Conservation (phyloP, 2,888 invertebrate genomes). For the Dicyrtoma fusca region DNA sequence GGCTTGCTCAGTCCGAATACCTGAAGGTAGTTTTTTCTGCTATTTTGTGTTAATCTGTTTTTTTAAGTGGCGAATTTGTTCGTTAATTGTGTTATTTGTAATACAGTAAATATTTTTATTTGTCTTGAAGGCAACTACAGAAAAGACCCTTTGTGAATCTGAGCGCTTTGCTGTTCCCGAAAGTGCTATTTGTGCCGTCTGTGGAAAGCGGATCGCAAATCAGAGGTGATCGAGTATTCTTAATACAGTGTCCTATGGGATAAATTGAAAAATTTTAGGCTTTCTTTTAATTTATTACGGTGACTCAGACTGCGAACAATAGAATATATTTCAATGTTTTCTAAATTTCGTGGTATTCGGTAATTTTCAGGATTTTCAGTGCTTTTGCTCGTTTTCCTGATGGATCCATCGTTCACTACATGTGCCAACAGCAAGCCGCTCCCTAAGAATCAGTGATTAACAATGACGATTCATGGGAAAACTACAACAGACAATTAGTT, state of each 20-base stretch:
- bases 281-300: too few species aligned
- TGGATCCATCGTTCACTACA: constrained; percentile 90
- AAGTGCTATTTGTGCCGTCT: constrained; percentile 84
- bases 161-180: constrained; percentile 83
- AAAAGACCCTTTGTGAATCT: constrained; percentile 78
- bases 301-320: too few species aligned
- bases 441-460: not conserved
- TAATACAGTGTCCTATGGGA: constrained; percentile 13
- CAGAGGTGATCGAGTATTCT: constrained; percentile 72
- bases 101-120: constrained; percentile 5
- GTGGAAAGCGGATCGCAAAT: constrained; percentile 90
- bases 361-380: constrained; percentile 63
- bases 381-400: constrained; percentile 91
- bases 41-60: constrained; percentile 16
- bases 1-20: constrained; percentile 82
- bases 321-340: too few species aligned
- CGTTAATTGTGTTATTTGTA: too few species aligned
- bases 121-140: constrained; percentile 69
- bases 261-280: too few species aligned
- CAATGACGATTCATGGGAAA: constrained; percentile 43
- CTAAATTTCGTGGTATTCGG: constrained; percentile 14
- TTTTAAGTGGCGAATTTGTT: too few species aligned
- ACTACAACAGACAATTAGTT: too few species aligned
- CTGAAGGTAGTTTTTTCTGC: constrained; percentile 67
- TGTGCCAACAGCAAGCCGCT: constrained; percentile 68